A percentile compares a stretch with the other conserved stretches of the same genome.
Conservation (phyloP, 2,797 vertebrate species). For the Thunnus albacares region DNA sequence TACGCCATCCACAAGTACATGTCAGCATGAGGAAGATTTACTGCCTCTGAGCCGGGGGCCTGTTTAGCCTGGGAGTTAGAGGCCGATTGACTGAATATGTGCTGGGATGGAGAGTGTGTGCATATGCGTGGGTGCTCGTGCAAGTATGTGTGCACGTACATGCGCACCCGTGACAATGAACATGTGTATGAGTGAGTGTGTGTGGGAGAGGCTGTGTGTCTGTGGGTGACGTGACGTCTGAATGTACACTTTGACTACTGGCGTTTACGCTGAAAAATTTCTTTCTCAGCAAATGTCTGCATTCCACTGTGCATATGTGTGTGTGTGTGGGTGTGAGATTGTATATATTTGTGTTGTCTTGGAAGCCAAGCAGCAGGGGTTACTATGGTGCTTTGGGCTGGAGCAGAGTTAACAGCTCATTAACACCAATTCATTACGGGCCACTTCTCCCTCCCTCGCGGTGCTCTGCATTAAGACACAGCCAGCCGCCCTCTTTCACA, state of each 20-base stretch:
- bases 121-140: conserved; percentile 17
- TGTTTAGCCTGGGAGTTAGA: conserved; percentile 67
- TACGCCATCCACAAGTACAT: conserved; percentile 74
- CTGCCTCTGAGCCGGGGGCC: conserved; percentile 70
- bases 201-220: conserved; percentile 24
- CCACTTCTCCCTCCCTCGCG: conserved; percentile 70
- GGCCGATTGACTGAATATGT: conserved; percentile 77
- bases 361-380: conserved; percentile 66
- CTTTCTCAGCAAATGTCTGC: conserved; percentile 40
- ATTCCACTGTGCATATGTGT: conserved; percentile 32
- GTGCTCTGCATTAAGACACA: conserved; percentile 58
- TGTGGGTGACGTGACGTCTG: conserved; percentile 56
- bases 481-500: conserved; percentile 64
- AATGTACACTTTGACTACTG: conserved; percentile 33
- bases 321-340: conserved; percentile 28
- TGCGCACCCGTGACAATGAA: conserved; percentile 42
- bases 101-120: conserved; percentile 53
- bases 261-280: conserved; percentile 35
- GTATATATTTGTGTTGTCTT: conserved; percentile 58
- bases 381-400: conserved; percentile 58
- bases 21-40: conserved; percentile 81
- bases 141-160: conserved; percentile 9
- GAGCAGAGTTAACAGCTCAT: conserved; percentile 84
- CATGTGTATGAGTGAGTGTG: conserved; percentile 29
- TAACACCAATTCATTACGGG: conserved; percentile 82